Percentiles rank a stretch among this genome's conserved stretches.
These are phyloP conservation scores for Drosophila austrosaltans DNA, from an alignment of 2,888 invertebrate genomes.

Conservation along the genomic window DNA sequence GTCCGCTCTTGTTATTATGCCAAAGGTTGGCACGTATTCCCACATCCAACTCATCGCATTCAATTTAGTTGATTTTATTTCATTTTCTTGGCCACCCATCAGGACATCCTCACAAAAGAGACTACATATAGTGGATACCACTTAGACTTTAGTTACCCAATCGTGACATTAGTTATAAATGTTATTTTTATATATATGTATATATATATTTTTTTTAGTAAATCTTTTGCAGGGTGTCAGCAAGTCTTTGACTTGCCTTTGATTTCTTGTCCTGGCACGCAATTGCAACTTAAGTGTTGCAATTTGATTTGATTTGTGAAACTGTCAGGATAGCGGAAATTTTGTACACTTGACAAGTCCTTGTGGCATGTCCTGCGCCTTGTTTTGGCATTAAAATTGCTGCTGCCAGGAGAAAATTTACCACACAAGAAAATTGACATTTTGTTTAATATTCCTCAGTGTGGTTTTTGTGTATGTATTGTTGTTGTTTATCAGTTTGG, in stretches of 20 bases:
- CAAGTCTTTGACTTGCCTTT: slow-evolving; percentile 42
- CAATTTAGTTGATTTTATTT: slow-evolving; percentile 76
- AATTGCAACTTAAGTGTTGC: slow-evolving; percentile 75
- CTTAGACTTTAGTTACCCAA: not conserved
- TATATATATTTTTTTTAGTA: not conserved
- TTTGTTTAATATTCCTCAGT: slow-evolving; percentile 70
- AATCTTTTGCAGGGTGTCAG: slow-evolving; percentile 16
- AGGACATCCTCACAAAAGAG: not conserved
- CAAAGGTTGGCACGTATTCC: slow-evolving; percentile 70
- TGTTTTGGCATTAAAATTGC: slow-evolving; percentile 56
- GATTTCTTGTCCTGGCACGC: slow-evolving; percentile 60
- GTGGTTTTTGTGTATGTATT: slow-evolving; percentile 48
- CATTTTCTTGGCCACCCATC: slow-evolving; percentile 40
- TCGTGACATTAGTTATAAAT: too few species aligned
- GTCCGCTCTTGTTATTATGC: slow-evolving; percentile 40
- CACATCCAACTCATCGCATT: slow-evolving; percentile 73
- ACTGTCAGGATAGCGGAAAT: slow-evolving; percentile 43
- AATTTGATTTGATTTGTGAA: slow-evolving; percentile 76
- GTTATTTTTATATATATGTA: not conserved
- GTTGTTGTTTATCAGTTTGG: slow-evolving; percentile 3
- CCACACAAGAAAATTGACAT: slow-evolving; percentile 65
- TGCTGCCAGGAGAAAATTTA: slow-evolving; percentile 42
- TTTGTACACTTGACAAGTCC: slow-evolving; percentile 51
- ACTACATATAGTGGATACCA: slow-evolving; percentile 30
- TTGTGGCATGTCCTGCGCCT: slow-evolving; percentile 48